These are phyloP conservation scores for Cephus spinipes DNA, from an alignment of 2,888 invertebrate species.

Conservation along the genomic window DNA sequence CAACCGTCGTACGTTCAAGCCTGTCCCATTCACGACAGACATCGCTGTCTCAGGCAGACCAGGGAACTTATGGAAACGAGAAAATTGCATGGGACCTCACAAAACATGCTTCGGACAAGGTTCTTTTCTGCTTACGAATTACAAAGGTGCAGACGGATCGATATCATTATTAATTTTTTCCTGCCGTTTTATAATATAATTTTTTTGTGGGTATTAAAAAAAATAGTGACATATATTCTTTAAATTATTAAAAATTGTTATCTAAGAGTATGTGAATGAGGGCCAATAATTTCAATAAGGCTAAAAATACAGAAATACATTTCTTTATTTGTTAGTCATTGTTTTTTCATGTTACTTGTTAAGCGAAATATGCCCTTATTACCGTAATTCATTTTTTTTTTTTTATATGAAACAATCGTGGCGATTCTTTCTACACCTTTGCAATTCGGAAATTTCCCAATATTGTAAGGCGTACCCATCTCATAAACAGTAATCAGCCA, in stretches of 20 bases:
- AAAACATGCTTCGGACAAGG: slow-evolving; percentile 36
- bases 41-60: slow-evolving; percentile 56
- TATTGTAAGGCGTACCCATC: slow-evolving; percentile 15
- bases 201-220: background rate
- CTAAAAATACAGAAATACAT: slow-evolving; percentile 3
- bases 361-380: background rate
- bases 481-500: slow-evolving; percentile 40
- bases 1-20: slow-evolving; percentile 48
- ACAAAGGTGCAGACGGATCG: slow-evolving; percentile 37
- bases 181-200: background rate
- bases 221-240: background rate
- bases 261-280: background rate
- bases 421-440: slow-evolving; percentile 40
- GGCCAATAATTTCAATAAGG: background rate
- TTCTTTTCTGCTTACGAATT: slow-evolving; percentile 25
- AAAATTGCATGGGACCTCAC: slow-evolving; percentile 40
- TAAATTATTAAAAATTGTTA: background rate
- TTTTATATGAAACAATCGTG: background rate
- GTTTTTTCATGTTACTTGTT: background rate
- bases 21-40: slow-evolving; percentile 57
- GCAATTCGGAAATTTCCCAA: slow-evolving; percentile 19
- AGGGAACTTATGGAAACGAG: slow-evolving; percentile 55
- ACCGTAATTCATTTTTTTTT: background rate
- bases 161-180: background rate
- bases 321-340: background rate